Base-by-base conservation (phyloP, 2,888 invertebrate species). In the Cylloceria caligata region DNA sequence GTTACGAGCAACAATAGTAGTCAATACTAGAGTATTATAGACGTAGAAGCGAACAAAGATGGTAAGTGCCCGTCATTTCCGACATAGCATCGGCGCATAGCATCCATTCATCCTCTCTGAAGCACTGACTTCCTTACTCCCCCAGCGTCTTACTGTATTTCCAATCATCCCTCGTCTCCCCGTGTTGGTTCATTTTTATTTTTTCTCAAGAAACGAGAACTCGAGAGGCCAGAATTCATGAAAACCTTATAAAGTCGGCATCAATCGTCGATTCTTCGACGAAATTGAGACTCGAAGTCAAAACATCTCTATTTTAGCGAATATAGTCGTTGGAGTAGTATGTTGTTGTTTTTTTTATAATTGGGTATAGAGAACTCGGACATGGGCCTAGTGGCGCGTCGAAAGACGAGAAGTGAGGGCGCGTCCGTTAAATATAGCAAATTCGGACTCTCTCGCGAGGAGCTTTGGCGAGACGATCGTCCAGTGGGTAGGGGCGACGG, bases 361-460 rank as follows among this genome's bases (percentile, higher is more conserved):
- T 21, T 21, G 11, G 49, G 36, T 36, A 36, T 7, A 49, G 49
- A 21, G 3, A 21, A 49, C 16, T 2, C 1, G n/a, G 13, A 19
- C 47, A n/a, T 47, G 1, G 16, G 47, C 11, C 24, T 24, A 13
- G 11, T 24, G 55, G 68, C 65, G 77, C 57, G 75, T 60, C 49
- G 47, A 60, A 24, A 62, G 69, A 81, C 55, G 39, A 7, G 45
- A 47, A 76, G 81, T 80, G 69, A 74, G 68, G 45, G 45, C 1
- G 1, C 16, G 72, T 82, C 7, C 42, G 84, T 87, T 89, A 89
- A 89, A 88, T 87, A 88, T 89, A 89, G 88, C 86, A 86, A 88
- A 88, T 83, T 85, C 75, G n/a, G 45, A 6, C 16, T 16, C 45
- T 45, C 45, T 45, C 45, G n/a, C 39, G 39, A 11, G 39, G n/a